Conservation (phyloP, 2,797 vertebrate genomes). For the Microhierax caerulescens region DNA sequence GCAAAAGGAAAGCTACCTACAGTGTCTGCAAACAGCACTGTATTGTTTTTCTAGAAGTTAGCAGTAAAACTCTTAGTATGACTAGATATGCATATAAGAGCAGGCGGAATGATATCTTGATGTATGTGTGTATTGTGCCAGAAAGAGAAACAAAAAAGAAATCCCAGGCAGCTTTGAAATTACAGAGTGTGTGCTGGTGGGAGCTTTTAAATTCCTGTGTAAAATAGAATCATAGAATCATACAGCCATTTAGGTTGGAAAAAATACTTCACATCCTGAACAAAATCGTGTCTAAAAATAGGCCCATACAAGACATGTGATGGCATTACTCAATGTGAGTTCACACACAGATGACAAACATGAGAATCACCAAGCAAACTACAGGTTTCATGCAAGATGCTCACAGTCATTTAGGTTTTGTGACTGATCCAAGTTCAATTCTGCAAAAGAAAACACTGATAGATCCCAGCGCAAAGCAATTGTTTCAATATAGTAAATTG, state of each 20-base stretch:
- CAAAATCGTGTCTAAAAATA: constrained; percentile 1
- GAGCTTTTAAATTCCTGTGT: constrained; percentile 27
- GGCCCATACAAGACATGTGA: not conserved
- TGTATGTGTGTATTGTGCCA: not conserved
- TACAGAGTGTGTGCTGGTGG: not conserved
- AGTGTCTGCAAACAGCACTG: not conserved
- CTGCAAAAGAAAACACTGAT: constrained; percentile 9
- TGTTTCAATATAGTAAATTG: constrained; percentile 9
- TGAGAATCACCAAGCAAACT: not conserved
- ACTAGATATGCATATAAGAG: not conserved
- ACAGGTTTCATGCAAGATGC: not conserved
- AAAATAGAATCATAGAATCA: not conserved
- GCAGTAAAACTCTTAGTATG: not conserved
- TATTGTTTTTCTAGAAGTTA: not conserved
- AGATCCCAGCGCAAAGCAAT: not conserved
- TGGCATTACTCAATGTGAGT: not conserved
- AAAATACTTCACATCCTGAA: not conserved
- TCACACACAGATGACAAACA: not conserved
- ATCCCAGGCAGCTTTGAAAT: not conserved
- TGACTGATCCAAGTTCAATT: not conserved
- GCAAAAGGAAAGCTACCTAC: not conserved
- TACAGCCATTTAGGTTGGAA: too few relatives aligned
- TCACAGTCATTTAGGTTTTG: not conserved
- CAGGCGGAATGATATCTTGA: not conserved
- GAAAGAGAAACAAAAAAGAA: not conserved